These are phyloP conservation scores for Reinhardtius hippoglossoides DNA, from an alignment of 2,113 vertebrate genomes.

Conservation along the genomic window DNA sequence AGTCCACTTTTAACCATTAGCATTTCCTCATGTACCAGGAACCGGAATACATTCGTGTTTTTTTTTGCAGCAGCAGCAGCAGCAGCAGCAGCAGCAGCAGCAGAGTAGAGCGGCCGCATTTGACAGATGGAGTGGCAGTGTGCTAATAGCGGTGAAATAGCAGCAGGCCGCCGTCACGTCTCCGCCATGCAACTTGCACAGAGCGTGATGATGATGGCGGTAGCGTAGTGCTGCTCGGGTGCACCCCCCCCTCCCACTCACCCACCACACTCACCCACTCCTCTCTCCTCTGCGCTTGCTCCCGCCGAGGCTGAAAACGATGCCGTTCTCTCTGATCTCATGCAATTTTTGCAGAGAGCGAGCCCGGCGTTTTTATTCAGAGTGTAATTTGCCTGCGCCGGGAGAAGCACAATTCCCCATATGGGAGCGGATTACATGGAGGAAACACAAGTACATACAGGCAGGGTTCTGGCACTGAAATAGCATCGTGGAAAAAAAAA, in stretches of 20 bases:
- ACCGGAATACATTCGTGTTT: neutral
- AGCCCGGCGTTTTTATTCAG: neutral
- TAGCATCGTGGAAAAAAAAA: neutral
- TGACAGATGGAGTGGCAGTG: conserved; percentile 67
- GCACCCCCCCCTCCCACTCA: neutral
- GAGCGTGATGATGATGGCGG: conserved; percentile 18
- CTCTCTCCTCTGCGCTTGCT: neutral
- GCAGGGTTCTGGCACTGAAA: neutral
- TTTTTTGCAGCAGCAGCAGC: conserved; percentile 28
- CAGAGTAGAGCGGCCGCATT: conserved; percentile 43
- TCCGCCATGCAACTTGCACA: conserved; percentile 17
- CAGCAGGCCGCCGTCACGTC: conserved; percentile 34
- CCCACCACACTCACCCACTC: neutral
- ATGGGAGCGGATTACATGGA: conserved; percentile 8
- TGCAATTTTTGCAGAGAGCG: conserved; percentile 10
- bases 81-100: conserved; percentile 26
- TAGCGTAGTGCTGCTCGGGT: conserved; percentile 27
- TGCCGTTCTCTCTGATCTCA: conserved; percentile 9
- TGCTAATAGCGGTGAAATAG: conserved; percentile 63
- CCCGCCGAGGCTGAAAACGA: conserved; percentile 14
- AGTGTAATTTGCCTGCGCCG: conserved; percentile 10
- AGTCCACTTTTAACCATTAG: conserved; percentile 41
- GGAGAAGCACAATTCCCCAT: conserved; percentile 5
- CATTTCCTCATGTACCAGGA: conserved; percentile 34
- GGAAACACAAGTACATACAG: conserved; percentile 18